Evolutionary conservation across 1,140 invertebrate genomes (phyloP), one percentile per base, ranked within the genome.

Genomic region (Drosophila tristis): DNA sequence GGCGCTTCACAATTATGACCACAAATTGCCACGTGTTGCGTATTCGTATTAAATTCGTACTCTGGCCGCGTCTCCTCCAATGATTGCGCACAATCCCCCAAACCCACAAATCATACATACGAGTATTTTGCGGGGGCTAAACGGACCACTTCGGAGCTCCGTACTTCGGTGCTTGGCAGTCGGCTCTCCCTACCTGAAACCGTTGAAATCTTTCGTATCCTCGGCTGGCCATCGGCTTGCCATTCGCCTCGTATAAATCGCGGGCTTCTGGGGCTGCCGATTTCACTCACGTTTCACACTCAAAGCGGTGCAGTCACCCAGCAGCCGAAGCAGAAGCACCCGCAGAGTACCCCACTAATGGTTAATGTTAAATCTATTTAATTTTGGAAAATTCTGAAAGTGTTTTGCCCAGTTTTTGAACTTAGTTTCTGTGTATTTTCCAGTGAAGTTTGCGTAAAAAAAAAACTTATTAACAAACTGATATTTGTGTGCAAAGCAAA

Each of bases 201-300:
- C 78, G 74, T 82, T 89, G 79, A 89, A 87, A 89, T 87, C 82
- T 90, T 87, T 87, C 49, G 84, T 84, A 87, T 87, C 72, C 66
- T 84, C 78, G 35, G 35, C 35, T 39, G 35, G 11, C 35, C 35
- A 13, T 39, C 11, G 35, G 35, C 35, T 39, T 39, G 11, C 35
- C 35, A 13, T 9, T 35, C 31, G 84, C 54, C 62, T 63, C 80
- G 78, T 87, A 87, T 87, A 87, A 87, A 87, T 89, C 73, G 75
- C 54, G 72, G 62, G 65, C 76, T 70, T 55, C 67, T 87, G 66
- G 59, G 35, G 63, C 66, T 77, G 72, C 75, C 67, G 85, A 77
- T 84, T 87, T 70, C 84, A 87, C 84, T 90, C 70, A 82, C 79
- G 85, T 84, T 90, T 87, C 66, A 77, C 76, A 77, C 87, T 72